Conservation (phyloP, 2,888 invertebrate species). For the Leistus spinibarbis region DNA sequence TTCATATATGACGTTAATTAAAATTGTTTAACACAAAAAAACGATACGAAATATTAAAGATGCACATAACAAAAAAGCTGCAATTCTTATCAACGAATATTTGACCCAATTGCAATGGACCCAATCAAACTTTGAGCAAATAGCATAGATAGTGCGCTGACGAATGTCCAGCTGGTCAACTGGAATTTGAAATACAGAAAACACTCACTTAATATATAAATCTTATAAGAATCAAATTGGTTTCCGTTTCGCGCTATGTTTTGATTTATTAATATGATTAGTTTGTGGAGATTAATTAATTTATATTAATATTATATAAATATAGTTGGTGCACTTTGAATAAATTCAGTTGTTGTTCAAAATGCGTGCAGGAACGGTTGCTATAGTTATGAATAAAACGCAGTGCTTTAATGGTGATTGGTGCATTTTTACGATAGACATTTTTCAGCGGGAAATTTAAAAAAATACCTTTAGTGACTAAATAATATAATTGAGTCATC, state of each 20-base stretch:
- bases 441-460: background rate
- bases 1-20: constrained; percentile 14
- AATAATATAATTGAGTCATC: too few relatives aligned
- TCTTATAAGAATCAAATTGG: constrained; percentile 32
- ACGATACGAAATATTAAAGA: constrained; percentile 10
- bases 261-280: constrained; percentile 38
- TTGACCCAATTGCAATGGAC: constrained; percentile 55
- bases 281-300: constrained; percentile 27
- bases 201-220: constrained; percentile 34
- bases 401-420: background rate
- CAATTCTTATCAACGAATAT: constrained; percentile 24
- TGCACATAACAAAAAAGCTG: constrained; percentile 21
- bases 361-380: constrained; percentile 5
- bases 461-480: too few relatives aligned
- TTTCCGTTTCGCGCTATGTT: constrained; percentile 28
- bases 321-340: constrained; percentile 21
- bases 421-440: background rate
- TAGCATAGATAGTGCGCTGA: background rate
- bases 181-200: constrained; percentile 7
- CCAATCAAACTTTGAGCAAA: constrained; percentile 43
- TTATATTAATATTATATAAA: constrained; percentile 34
- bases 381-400: constrained; percentile 31
- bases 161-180: constrained; percentile 2
- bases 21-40: background rate
- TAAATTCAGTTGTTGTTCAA: constrained; percentile 31